Base-by-base conservation (phyloP, 1,140 invertebrate species). In the Drosophila lini region DNA sequence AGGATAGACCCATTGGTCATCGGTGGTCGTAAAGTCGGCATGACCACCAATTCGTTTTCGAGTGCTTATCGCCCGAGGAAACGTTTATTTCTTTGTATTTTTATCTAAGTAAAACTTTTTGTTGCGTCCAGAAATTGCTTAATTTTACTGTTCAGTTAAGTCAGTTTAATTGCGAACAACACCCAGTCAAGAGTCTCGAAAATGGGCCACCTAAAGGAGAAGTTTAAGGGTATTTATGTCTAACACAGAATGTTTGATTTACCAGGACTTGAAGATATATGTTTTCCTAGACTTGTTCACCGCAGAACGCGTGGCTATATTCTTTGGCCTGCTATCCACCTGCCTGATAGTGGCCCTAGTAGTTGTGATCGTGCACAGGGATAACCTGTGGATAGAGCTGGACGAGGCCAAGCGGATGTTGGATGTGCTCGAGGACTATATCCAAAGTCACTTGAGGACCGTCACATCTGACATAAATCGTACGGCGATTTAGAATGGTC, bases 381-480 rank as follows among this genome's bases (percentile, higher is more conserved):
- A 78, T 25, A 80, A 69, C 22, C 50, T 88, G 53, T 75, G 74
- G 58, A n/a, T 55, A 13, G 63, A 91, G 19, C 25, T 90, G 44
- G 38, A 53, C 8, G 90, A 91, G 36, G 70, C 80, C 3, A 71
- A 52, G n/a, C 42, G 76, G 38, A 91, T 85, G 52, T 60, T 91
- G 36, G 83, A 91, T 53, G 77, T 91, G 6, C 74, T 91, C 10
- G 86, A 91, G 60, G 81, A 73, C 25, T 90, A 84, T 31, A 88
- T 91, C 52, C 78, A 85, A 57, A 53, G 61, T 16, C 57, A 78
- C 16, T 47, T 70, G 4, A 34, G 53, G 11, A 19, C 48, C 3
- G 47, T n/a, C 9, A 44, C 16, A 28, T 8, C 40, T 28, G 22
- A 60, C 3, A 45, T 36, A 48, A 34, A 36, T 9, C 5, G 11